Base-by-base conservation (phyloP, 2,888 invertebrate species). In the Lasius fuliginosus region DNA sequence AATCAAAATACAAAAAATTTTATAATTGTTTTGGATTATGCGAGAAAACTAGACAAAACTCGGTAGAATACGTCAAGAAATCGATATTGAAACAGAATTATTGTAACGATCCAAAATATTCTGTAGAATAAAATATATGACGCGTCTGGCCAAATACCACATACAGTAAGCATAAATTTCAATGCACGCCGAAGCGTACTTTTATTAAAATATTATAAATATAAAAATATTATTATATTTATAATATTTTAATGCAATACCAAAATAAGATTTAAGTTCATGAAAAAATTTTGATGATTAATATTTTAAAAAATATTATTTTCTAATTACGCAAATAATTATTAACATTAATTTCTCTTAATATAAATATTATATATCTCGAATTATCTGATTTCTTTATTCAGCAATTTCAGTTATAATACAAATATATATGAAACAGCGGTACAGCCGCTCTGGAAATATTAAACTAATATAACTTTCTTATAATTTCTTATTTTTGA, bases 1-100 rank as follows among this genome's bases (percentile, higher is more conserved):
- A 67, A 30, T 76, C 76, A 83, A 42, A 83, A 68, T 40, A 73
- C 15, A 0, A 74, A n/a, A 2, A 83, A 74, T 18, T 84, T 84
- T 12, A 74, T 23, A 18, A 69, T 42, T 33, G 73, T 40, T 62
- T 84, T 67, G 8, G 42, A 33, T 9, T 67, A 18, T 3, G 67
- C 36, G 8, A 84, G 36, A 2, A 67, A 69, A 1, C n/a, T 49
- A 18, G 73, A 56, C 12, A 83, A 15, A 30, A n/a, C n/a, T n/a
- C 56, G 49, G 6, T 74, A 18, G 75, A 23, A 36, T 58, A 11
- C 3, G 33, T 65, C 5, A 30, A 11, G 33, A 83, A 49, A 33
- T 84, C 73, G 74, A 9, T 49, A 84, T 23, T 83, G 73, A 23
- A 53, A 56, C 12, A 64, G 1, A 15, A n/a, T 11, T 49, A 71